phyloP scores from a whole-genome alignment of 2,113 vertebrate species.

The Brienomyrus brachyistius region DNA sequence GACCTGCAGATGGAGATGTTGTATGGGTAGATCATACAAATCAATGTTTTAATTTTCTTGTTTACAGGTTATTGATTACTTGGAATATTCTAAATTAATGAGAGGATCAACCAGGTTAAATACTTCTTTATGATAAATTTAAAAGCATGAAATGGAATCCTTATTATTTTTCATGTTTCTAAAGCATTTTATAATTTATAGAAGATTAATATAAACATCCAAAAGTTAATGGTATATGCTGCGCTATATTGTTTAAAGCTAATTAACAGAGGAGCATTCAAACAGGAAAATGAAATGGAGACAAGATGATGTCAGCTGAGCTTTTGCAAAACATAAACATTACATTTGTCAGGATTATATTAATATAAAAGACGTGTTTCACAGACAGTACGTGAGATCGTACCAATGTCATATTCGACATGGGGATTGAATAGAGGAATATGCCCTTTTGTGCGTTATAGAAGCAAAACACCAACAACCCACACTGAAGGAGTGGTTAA shows the following conservation, averaged over 20 bases:
- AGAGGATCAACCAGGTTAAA: neutral
- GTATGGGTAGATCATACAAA: neutral
- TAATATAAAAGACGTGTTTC: neutral
- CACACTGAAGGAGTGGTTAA: neutral
- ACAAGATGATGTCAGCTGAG: neutral
- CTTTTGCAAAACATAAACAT: neutral
- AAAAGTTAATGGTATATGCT: neutral
- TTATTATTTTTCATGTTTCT: neutral
- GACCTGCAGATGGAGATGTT: neutral
- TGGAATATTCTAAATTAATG: neutral
- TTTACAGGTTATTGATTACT: neutral
- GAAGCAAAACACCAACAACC: neutral
- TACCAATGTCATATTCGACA: neutral
- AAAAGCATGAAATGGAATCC: neutral
- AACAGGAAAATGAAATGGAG: neutral
- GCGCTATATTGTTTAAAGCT: neutral
- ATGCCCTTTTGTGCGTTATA: neutral
- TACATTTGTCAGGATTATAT: neutral
- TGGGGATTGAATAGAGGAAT: neutral
- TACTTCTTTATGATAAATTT: neutral
- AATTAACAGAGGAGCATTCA: neutral
- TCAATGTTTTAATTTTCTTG: neutral
- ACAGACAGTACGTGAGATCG: neutral
- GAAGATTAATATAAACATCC: neutral
- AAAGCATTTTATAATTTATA: neutral